Evolutionary conservation across 2,888 invertebrate species (phyloP), one percentile per base, ranked within the genome.

Genomic region (Clostera curtula): DNA sequence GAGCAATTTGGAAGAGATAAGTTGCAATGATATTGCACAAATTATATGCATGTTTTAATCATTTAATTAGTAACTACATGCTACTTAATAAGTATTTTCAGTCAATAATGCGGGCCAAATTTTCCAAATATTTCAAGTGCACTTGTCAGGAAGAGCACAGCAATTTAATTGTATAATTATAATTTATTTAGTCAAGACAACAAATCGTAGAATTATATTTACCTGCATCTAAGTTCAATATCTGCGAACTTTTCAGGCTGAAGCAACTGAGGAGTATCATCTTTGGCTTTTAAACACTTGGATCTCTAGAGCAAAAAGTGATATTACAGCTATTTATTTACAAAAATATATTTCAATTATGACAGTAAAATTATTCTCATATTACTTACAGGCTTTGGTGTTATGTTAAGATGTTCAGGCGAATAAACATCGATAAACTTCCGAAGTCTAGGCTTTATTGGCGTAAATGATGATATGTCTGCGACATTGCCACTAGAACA

Each of bases 361-460:
- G 12, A n/a, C 22, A 19, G 19, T 19, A 13, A 12, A 34, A 23
- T 19, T 3, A 12, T 27, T n/a, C 8, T n/a, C 4, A 9, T 6
- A 22, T 25, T 39, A 71, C 83, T 74, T 64, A 85, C 85, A 49
- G 55, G 51, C 60, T 55, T 71, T 29, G 84, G 79, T 35, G 83
- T 73, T 53, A 71, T 59, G 59, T 85, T 79, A 24, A 85, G 70
- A 57, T 84, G 82, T 57, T 80, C 72, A 29, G 83, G 84, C 17
- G 83, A 85, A 61, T 82, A 80, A 64, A 68, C 59, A 67, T 79
- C 82, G 20, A 67, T 52, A 51, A 85, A 82, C 56, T 52, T 68
- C 29, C 82, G 71, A 28, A 85, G 58, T 52, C 72, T 67, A 25
- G 73, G 68, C 46, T 75, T 77, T 21, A 70, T 56, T 19, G 82